phyloP scores from a whole-genome alignment of 2,113 vertebrate genomes.

The Thamnophis sirtalis region DNA sequence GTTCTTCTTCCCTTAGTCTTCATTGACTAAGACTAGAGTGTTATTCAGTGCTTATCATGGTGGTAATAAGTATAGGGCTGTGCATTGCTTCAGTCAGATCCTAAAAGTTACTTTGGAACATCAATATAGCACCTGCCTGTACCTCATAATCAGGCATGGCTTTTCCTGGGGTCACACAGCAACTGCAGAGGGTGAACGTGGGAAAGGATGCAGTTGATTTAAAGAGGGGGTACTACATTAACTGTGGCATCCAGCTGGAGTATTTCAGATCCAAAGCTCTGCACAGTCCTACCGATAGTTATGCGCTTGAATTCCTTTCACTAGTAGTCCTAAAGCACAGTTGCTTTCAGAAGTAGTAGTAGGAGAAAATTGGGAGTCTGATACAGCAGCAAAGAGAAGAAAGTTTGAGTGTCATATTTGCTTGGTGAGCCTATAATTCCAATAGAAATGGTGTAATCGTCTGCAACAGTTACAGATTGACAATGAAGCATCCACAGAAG shows the following conservation, averaged over 20 bases:
- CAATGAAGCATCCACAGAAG: neutral
- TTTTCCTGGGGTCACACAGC: neutral
- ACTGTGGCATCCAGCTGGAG: neutral
- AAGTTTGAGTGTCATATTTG: neutral
- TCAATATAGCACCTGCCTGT: neutral
- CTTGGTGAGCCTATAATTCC: neutral
- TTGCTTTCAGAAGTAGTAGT: neutral
- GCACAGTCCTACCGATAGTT: neutral
- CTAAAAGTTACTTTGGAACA: neutral
- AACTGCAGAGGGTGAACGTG: neutral
- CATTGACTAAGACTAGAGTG: neutral
- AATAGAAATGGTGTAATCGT: neutral
- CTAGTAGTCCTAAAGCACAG: neutral
- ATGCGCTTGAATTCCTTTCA: neutral
- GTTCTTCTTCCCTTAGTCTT: neutral
- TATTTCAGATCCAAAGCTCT: neutral
- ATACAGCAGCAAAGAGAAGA: neutral
- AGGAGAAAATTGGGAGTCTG: neutral
- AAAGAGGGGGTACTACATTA: neutral
- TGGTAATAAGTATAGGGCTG: neutral
- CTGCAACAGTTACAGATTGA: neutral
- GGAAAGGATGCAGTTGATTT: neutral
- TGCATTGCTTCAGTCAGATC: neutral
- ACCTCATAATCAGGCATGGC: neutral
- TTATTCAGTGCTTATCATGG: neutral